These are phyloP conservation scores for Poeciliopsis occidentalis DNA, from an alignment of 2,113 vertebrate genomes.

Conservation along the genomic window DNA sequence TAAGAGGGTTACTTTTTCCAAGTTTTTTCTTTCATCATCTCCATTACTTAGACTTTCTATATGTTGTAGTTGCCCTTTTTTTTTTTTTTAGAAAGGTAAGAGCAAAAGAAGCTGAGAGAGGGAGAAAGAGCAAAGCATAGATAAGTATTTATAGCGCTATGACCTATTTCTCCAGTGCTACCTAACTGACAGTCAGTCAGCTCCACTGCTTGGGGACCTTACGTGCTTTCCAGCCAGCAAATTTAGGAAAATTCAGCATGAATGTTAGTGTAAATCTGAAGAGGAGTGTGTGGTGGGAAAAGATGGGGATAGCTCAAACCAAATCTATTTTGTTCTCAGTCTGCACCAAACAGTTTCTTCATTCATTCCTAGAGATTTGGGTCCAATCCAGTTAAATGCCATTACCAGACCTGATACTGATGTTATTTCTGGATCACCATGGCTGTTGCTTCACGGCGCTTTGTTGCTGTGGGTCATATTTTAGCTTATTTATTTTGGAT, in stretches of 20 bases:
- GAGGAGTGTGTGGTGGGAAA: conserved; percentile 8
- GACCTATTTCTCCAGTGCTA: conserved; percentile 85
- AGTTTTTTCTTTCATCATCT: conserved; percentile 71
- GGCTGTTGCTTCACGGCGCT: not conserved
- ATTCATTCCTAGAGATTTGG: not conserved
- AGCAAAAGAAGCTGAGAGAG: conserved; percentile 52
- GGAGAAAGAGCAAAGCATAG: conserved; percentile 70
- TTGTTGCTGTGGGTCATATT: not conserved
- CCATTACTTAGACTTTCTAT: conserved; percentile 68
- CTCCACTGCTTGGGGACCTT: conserved; percentile 69
- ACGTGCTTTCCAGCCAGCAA: conserved; percentile 60
- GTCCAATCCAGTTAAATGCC: not conserved
- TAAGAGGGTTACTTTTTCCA: conserved; percentile 68
- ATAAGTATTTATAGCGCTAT: conserved; percentile 85
- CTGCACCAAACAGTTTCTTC: conserved; percentile 5
- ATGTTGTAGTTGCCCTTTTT: conserved; percentile 61
- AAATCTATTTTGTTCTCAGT: conserved; percentile 14
- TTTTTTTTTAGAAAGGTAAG: conserved; percentile 56
- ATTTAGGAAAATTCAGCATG: conserved; percentile 45
- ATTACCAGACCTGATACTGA: not conserved
- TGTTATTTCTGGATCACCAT: conserved; percentile 10
- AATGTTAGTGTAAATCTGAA: conserved; percentile 18
- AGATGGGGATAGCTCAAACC: conserved; percentile 4
- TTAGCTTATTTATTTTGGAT: not conserved
- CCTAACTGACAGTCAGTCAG: conserved; percentile 82